phyloP scores from a whole-genome alignment of 2,888 invertebrate genomes.

The Lithophane socia region DNA sequence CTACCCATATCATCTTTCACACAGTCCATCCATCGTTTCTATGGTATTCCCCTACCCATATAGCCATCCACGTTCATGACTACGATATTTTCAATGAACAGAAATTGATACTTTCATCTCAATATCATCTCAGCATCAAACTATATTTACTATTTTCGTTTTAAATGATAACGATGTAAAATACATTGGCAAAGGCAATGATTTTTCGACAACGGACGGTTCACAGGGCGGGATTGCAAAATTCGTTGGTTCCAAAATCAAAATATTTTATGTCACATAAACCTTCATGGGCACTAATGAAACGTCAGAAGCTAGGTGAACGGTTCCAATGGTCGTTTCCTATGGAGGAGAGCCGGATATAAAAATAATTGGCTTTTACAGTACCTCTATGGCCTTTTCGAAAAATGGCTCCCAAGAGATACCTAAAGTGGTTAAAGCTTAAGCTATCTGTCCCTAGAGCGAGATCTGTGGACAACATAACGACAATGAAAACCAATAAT shows the following conservation, averaged over 20 bases:
- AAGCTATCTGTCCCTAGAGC: conserved; percentile 5
- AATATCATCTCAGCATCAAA: neutral
- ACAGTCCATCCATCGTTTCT: neutral
- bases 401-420: neutral
- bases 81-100: neutral
- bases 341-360: too few species aligned
- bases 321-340: too few species aligned
- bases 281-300: too few species aligned
- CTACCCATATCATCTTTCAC: neutral
- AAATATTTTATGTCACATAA: too few species aligned
- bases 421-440: neutral
- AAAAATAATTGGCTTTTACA: too few species aligned
- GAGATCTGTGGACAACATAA: conserved; percentile 6
- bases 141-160: neutral
- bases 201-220: neutral
- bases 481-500: neutral
- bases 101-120: neutral
- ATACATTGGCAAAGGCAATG: neutral
- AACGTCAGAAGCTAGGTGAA: too few species aligned
- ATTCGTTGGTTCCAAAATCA: neutral
- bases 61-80: neutral
- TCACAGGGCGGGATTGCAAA: neutral
- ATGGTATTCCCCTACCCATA: neutral
- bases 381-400: neutral
- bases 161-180: neutral